Evolutionary conservation across 2,888 invertebrate genomes (phyloP).

Genomic region (Pilophorus perplexus): DNA sequence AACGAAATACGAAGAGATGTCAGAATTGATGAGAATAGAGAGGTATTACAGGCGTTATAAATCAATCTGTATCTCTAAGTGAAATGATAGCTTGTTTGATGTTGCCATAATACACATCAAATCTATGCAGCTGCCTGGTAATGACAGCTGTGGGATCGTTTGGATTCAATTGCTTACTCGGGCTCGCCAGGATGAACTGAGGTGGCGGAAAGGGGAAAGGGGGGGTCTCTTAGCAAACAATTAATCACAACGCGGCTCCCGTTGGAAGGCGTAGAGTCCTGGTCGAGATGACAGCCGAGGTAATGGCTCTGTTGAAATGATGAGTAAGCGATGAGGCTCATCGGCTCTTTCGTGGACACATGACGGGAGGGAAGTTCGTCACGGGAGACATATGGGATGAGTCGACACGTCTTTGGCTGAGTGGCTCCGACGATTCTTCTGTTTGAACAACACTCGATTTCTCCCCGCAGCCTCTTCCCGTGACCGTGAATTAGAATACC

Average conservation of each 20-base stretch:
- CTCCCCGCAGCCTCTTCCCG: conserved; percentile 5
- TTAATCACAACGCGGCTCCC: conserved; percentile 15
- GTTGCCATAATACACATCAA: too few relatives aligned
- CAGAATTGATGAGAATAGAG: too few relatives aligned
- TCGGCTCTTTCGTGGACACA: conserved; percentile 23
- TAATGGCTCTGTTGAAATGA: conserved; percentile 38
- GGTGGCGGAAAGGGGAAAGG: neutral
- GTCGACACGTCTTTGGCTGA: conserved; percentile 18
- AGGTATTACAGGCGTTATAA: too few relatives aligned
- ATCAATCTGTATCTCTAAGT: too few relatives aligned
- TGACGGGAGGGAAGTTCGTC: too few relatives aligned
- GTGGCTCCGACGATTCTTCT: neutral
- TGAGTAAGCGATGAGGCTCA: conserved; percentile 35
- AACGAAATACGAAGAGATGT: too few relatives aligned
- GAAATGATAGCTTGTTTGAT: too few relatives aligned
- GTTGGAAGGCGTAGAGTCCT: neutral
- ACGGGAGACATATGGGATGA: conserved; percentile 35
- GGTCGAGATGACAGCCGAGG: conserved; percentile 28
- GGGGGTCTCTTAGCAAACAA: conserved; percentile 35
- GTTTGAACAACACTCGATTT: conserved; percentile 33
- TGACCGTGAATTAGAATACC: too few relatives aligned
- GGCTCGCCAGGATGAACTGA: neutral
- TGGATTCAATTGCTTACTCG: conserved; percentile 18
- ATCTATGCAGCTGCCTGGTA: conserved; percentile 11
- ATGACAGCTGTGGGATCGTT: conserved; percentile 25